Percentiles rank a stretch among this genome's conserved stretches.
These are phyloP conservation scores for Xiphydria camelus DNA, from an alignment of 2,888 invertebrate genomes.

Conservation along the genomic window DNA sequence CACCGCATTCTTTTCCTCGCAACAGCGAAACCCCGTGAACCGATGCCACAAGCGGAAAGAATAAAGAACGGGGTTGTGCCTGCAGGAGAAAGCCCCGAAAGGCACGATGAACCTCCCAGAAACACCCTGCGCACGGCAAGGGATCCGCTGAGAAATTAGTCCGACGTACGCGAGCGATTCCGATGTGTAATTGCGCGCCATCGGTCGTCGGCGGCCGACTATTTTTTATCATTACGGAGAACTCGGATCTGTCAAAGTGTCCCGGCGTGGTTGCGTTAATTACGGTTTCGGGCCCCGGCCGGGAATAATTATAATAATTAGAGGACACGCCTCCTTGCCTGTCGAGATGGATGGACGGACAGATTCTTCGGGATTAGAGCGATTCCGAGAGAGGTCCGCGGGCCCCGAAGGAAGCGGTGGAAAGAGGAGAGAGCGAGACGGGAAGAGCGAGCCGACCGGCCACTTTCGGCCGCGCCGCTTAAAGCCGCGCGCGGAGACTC, in stretches of 20 bases:
- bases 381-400: conserved; percentile 18
- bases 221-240: conserved; percentile 54
- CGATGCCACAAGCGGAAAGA: no score
- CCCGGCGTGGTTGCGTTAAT: conserved; percentile 53
- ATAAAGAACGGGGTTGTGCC: no score
- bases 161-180: no score
- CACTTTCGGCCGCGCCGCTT: neutral
- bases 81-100: no score
- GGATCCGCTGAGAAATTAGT: no score
- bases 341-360: conserved; percentile 46
- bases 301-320: conserved; percentile 58
- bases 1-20: no score
- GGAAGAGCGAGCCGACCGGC: conserved; percentile 4
- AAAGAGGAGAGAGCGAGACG: conserved; percentile 18
- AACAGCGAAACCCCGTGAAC: no score
- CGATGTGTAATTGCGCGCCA: conserved; percentile 15
- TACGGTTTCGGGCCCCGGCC: conserved; percentile 46
- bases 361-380: conserved; percentile 38
- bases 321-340: conserved; percentile 45
- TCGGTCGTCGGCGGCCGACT: conserved; percentile 21
- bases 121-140: no score
- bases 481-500: neutral
- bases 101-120: no score
- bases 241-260: conserved; percentile 57
- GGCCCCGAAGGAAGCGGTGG: conserved; percentile 12